phyloP scores from a whole-genome alignment of 2,797 vertebrate genomes.

The Sebastes reedi region DNA sequence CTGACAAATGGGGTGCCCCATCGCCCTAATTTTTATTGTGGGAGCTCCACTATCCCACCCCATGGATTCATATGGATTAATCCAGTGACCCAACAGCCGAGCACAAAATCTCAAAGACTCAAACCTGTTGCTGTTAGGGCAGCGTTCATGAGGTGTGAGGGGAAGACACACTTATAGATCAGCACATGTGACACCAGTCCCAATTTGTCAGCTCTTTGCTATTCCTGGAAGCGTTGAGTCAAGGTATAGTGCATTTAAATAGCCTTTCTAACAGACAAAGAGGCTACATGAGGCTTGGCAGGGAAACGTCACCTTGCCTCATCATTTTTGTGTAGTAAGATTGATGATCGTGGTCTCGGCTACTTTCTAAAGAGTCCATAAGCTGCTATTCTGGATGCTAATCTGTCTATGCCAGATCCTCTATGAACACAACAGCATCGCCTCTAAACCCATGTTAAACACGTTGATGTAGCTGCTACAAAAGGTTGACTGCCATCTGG shows the following conservation, averaged over 20 bases:
- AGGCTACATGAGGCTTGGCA: slow-evolving; percentile 6
- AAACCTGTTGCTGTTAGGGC: slow-evolving; percentile 37
- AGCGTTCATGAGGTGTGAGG: slow-evolving; percentile 37
- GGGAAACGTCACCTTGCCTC: not conserved
- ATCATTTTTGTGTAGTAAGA: slow-evolving; percentile 17
- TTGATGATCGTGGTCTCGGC: slow-evolving; percentile 24
- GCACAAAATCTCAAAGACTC: slow-evolving; percentile 22
- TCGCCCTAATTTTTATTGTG: not conserved
- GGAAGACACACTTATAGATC: slow-evolving; percentile 18
- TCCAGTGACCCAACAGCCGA: slow-evolving; percentile 59
- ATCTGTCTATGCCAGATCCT: slow-evolving; percentile 65
- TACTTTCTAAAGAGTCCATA: slow-evolving; percentile 51
- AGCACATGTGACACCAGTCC: slow-evolving; percentile 37
- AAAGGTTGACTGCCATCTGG: slow-evolving; percentile 67
- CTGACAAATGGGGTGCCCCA: too few species aligned
- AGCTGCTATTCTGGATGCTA: slow-evolving; percentile 51
- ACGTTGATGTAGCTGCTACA: slow-evolving; percentile 55
- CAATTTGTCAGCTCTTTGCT: slow-evolving; percentile 19
- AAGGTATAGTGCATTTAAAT: slow-evolving; percentile 21
- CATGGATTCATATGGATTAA: slow-evolving; percentile 61
- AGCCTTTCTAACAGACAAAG: not conserved
- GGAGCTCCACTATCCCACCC: slow-evolving; percentile 36
- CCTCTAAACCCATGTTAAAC: slow-evolving; percentile 72
- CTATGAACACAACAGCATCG: slow-evolving; percentile 55
- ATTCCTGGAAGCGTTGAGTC: slow-evolving; percentile 23